Evolutionary conservation across 2,888 invertebrate species (phyloP).

Genomic region (Drosophila niveifrons): DNA sequence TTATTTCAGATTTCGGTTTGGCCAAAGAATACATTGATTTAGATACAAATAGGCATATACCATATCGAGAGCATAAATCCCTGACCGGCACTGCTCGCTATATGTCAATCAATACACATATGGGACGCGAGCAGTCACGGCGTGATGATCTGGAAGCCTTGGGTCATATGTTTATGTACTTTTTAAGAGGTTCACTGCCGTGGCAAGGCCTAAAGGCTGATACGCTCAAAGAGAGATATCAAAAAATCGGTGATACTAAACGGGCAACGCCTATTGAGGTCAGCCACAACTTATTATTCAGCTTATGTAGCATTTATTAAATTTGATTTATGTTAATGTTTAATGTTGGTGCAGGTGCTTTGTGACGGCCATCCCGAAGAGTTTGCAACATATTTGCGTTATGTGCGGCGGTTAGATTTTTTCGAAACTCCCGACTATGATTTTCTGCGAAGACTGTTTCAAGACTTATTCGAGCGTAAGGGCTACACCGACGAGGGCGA

Average conservation of each 20-base stretch:
- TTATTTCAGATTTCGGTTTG: slow-evolving; percentile 96
- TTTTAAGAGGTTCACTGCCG: slow-evolving; percentile 99
- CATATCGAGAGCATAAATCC: slow-evolving; percentile 99
- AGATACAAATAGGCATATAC: slow-evolving; percentile 99
- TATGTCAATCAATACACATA: slow-evolving; percentile 99
- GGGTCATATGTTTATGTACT: slow-evolving; percentile 99
- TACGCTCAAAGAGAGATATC: slow-evolving; percentile 99
- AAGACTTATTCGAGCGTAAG: slow-evolving; percentile 94
- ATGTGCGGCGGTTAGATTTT: slow-evolving; percentile 98
- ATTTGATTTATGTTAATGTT: slow-evolving; percentile 9
- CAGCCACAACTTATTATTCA: too few relatives aligned
- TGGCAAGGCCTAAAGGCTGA: slow-evolving; percentile 99
- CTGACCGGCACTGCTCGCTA: slow-evolving; percentile 99
- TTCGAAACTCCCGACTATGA: slow-evolving; percentile 99
- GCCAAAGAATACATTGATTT: slow-evolving; percentile 99
- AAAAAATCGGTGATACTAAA: slow-evolving; percentile 99
- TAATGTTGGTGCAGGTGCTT: slow-evolving; percentile 86
- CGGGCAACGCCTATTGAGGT: slow-evolving; percentile 99
- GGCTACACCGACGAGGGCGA: slow-evolving; percentile 96
- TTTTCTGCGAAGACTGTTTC: slow-evolving; percentile 97
- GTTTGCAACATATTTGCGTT: slow-evolving; percentile 98
- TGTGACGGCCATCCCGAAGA: slow-evolving; percentile 97
- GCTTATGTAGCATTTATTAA: background rate
- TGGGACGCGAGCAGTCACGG: slow-evolving; percentile 99
- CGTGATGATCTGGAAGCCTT: slow-evolving; percentile 99